Evolutionary conservation across 2,797 vertebrate species (phyloP), one percentile per base, ranked within the genome.

Genomic region (Microctenopoma lineatum): DNA sequence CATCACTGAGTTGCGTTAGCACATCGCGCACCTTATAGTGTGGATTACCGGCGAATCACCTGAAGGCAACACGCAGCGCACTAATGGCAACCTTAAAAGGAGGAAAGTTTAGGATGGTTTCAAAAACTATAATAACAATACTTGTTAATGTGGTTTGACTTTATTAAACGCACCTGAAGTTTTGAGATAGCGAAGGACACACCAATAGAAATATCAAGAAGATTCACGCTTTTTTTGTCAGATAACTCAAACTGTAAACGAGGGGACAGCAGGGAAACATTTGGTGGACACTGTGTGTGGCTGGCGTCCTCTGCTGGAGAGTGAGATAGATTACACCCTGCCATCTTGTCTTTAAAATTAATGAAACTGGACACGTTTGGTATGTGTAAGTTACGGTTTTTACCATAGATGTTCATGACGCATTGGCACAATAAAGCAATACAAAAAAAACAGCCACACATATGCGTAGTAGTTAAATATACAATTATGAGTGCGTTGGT

Each of bases 1-100:
- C 29, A 7, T 32, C 29, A 32, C 29, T 32, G 29, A 32, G 29
- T 21, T 34, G 0, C 34, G 25, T 32, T 3, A 27, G 29, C 2
- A 13, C 10, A 9, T 34, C 2, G 1, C 5, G 27, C 27, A 36
- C 34, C 7, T 7, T 6, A 36, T 36, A 7, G 7, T 36, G 7
- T 36, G 9, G 9, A 36, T 7, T 34, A 46, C 62, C 7, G 0
- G 1, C 0, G 2, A 1, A 12, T 60, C 1, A 21, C 51, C 0
- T 73, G 59, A 82, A 87, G 2, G 70, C 47, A 70, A 18, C 85
- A 47, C 26, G 39, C 1, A 16, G 18, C 7, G n/a, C 4, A 42
- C 48, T 7, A 18, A 18, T 0, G 66, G 75, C 46, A 66, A 77
- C 88, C 85, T 66, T 90, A 92, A 85, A 89, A 79, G 88, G 86